These are phyloP conservation scores for Drosophila teissieri DNA, from an alignment of 1,140 invertebrate genomes.

Conservation along the genomic window DNA sequence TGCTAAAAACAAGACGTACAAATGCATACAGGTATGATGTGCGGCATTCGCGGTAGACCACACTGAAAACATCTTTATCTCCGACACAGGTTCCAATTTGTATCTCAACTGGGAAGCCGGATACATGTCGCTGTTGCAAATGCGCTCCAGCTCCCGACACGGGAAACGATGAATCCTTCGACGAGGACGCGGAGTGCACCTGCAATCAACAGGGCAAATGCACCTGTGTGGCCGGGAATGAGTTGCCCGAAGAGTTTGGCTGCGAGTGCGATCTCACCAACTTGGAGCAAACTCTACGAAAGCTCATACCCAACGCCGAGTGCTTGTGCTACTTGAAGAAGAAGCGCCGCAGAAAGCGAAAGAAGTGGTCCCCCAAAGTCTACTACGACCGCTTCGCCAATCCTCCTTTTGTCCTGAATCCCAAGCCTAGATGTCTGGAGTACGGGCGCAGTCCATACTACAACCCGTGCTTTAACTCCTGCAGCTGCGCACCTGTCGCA, in stretches of 20 bases:
- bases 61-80: no score
- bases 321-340: constrained; percentile 41
- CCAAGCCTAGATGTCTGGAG: constrained; percentile 8
- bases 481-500: constrained; percentile 10
- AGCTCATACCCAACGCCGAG: constrained; percentile 32
- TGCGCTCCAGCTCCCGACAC: not conserved
- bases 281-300: constrained; percentile 27
- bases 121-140: constrained; percentile 9
- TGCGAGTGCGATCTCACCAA: constrained; percentile 24
- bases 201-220: constrained; percentile 12
- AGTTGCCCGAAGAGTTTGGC: not conserved
- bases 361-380: constrained; percentile 1
- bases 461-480: not conserved
- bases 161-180: not conserved
- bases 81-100: constrained; percentile 21
- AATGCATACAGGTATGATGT: constrained; percentile 8
- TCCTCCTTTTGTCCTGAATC: constrained; percentile 52
- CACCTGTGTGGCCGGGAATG: not conserved
- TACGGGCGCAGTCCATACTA: not conserved
- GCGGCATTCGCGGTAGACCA: not conserved
- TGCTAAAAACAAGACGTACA: constrained; percentile 16
- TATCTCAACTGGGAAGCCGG: not conserved
- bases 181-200: not conserved
- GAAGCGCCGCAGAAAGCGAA: constrained; percentile 18
- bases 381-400: constrained; percentile 41